phyloP scores from a whole-genome alignment of 53 echinoderm and acorn worm genomes.

The Patiria pectinifera region DNA sequence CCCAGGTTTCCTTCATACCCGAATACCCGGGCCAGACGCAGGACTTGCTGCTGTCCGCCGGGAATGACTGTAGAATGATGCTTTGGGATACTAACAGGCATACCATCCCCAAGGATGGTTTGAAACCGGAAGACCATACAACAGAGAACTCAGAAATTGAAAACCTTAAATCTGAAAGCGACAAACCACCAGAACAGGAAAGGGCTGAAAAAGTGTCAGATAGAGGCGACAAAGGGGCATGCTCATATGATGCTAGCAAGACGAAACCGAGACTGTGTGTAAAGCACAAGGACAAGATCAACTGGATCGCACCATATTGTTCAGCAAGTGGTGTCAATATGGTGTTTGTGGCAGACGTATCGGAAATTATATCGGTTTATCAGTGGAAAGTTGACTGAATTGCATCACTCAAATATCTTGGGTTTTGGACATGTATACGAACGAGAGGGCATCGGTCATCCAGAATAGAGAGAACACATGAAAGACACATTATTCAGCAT shows the following conservation, averaged over 20 bases:
- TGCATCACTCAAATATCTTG: no score
- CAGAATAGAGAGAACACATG: no score
- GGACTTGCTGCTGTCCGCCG: conserved; percentile 62
- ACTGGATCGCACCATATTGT: conserved; percentile 41
- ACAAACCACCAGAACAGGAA: background rate
- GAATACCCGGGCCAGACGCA: background rate
- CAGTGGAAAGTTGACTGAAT: conserved; percentile 5
- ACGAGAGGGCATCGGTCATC: no score
- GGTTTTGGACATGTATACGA: no score
- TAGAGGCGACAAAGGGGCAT: background rate
- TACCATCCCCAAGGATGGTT: background rate
- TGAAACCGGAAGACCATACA: background rate
- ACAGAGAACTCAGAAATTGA: no score
- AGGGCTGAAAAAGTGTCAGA: background rate
- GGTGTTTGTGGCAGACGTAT: conserved; percentile 56
- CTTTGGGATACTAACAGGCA: conserved; percentile 50
- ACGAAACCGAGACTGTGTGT: background rate
- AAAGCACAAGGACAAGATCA: conserved; percentile 62
- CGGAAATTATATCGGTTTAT: conserved; percentile 48
- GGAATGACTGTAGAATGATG: conserved; percentile 69
- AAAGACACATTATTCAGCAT: no score
- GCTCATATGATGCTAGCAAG: background rate
- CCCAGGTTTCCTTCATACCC: conserved; percentile 59
- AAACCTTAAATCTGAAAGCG: background rate
- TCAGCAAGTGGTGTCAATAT: conserved; percentile 16